Base-by-base conservation (phyloP, 2,113 vertebrate genomes). In the Psephotus haematonotus region DNA sequence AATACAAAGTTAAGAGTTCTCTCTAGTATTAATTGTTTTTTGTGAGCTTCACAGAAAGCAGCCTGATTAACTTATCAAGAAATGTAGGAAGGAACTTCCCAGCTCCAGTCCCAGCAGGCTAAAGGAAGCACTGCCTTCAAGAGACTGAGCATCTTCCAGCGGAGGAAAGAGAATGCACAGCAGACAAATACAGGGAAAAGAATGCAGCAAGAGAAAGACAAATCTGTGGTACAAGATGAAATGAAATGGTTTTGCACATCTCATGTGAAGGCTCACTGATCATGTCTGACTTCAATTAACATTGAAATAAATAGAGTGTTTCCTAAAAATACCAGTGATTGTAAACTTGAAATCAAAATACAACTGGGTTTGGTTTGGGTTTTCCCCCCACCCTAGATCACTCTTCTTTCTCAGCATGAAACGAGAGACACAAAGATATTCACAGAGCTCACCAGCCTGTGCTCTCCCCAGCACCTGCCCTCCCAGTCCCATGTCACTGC, bases 161-260 rank as follows among this genome's bases (percentile, higher is more conserved):
- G 2, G 4, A 43, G 47, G 49, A 43, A 50, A 46, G 39, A 39
- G 11, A 43, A 67, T 10, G 11, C 25, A 9, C 1, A 92, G 84
- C 39, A 68, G n/a, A 25, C 0, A 0, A 65, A 62, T 1, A 9
- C 13, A 17, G 33, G 33, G 29, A 44, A 70, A 80, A 72, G 33
- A 49, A 25, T 11, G 55, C 84, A 85, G 57, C 13, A 82, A 35
- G 28, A 64, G 28, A 46, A 81, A 16, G 27, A 75, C 5, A 85
- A 82, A 62, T 16, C 8, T 7, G 1, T 5, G 7, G 6, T 31
- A 0, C 5, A 68, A 63, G 33, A 70, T 27, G 7, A 70, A 52
- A 75, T 2, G 1, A 13, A 8, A 80, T 68, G 25, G 24, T n/a
- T 72, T 86, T 47, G 29, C 33, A 72, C 44, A 84, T 14, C n/a